Base-by-base conservation (phyloP, 2,888 invertebrate genomes). In the Ischnura elegans region DNA sequence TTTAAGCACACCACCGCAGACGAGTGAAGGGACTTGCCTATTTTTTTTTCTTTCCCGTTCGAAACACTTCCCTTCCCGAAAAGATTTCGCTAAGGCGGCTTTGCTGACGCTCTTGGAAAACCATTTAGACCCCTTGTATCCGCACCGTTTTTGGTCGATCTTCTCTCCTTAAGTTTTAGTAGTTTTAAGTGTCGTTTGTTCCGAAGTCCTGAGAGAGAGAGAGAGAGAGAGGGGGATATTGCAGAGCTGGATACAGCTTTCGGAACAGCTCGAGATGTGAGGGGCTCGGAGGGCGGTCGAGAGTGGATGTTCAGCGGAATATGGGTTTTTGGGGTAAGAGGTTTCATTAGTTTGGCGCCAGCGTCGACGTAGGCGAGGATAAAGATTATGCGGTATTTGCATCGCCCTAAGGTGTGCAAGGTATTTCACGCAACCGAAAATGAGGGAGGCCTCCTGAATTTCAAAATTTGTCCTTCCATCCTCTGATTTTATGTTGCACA, bases 171-270 rank as follows among this genome's bases (percentile, higher is more conserved):
- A 76, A 76, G 76, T n/a, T 76, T 76, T 76, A 76, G 76, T 76
- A 76, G 76, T 76, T 76, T 76, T 76, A 66, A 76, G 76, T n/a
- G n/a, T 76, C 76, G 76, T 76, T 76, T 76, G 76, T 36, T 36
- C 76, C 29, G 76, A 76, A 10, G 8, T 76, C 36, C 36, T 8
- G 36, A 76, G 76, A 4, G 25, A n/a, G n/a, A n/a, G n/a, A n/a
- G n/a, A n/a, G n/a, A n/a, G n/a, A n/a, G 55, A 13, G 76, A 76
- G 36, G 76, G 8, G 51, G 51, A 76, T 36, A 76, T 76, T 76
- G 76, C 76, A 16, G 36, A 21, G 76, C 36, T 4, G 76, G 76
- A 76, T 29, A 36, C 36, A 36, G 76, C 76, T 76, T 29, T 36
- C 76, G 36, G 76, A 29, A 76, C 36, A 36, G 76, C n/a, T 76